phyloP scores from a whole-genome alignment of 2,113 vertebrate species.

The Tachuris rubrigastra region DNA sequence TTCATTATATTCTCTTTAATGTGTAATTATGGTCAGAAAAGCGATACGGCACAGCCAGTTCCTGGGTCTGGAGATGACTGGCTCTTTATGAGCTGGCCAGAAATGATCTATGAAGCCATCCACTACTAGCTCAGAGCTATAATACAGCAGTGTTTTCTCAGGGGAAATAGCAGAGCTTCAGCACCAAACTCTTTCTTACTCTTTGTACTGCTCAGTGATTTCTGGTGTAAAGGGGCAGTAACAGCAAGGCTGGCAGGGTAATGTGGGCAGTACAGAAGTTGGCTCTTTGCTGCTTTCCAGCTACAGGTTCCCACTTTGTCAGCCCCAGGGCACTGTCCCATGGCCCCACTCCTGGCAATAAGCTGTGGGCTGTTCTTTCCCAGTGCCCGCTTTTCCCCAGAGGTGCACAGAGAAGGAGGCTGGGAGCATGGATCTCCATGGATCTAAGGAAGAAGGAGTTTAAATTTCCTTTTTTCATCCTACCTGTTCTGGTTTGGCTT shows the following conservation, averaged over 20 bases:
- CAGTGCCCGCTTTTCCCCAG: no score
- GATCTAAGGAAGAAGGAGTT: not conserved
- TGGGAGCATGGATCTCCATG: not conserved
- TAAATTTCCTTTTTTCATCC: not conserved
- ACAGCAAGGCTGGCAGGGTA: not conserved
- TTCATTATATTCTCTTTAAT: not conserved
- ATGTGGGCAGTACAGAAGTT: not conserved
- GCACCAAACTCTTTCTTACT: not conserved
- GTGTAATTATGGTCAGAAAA: not conserved
- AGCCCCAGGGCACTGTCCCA: no score
- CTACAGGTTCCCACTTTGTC: no score
- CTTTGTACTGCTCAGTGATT: not conserved
- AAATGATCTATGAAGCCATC: not conserved
- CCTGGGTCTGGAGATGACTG: not conserved
- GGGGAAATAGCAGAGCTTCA: not conserved
- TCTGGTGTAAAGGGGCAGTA: not conserved
- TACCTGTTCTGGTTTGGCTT: not conserved
- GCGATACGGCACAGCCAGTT: not conserved
- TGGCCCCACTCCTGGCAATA: no score
- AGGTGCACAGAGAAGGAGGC: no score
- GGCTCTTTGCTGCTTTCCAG: no score
- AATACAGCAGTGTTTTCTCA: not conserved
- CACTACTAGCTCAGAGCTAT: not conserved
- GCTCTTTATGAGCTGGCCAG: not conserved
- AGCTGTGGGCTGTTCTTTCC: no score